phyloP scores from a whole-genome alignment of 2,113 vertebrate genomes.

The Poecile atricapillus region DNA sequence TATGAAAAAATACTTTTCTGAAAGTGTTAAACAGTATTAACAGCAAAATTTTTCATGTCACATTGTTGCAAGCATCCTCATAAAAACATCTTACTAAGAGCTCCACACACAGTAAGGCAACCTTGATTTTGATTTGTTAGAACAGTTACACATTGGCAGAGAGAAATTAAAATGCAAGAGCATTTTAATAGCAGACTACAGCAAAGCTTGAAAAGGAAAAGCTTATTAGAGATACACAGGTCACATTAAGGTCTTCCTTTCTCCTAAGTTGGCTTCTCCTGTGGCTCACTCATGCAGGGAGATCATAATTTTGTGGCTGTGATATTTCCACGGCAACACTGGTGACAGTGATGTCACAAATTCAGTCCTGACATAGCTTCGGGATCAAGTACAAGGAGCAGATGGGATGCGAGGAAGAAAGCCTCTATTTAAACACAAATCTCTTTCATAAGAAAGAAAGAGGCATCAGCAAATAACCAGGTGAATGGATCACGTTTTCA shows the following conservation, averaged over 20 bases:
- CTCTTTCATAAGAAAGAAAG: conserved; percentile 67
- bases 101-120: background rate
- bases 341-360: conserved; percentile 61
- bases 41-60: background rate
- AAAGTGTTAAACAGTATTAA: background rate
- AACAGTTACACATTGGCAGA: background rate
- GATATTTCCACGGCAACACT: conserved; percentile 61
- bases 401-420: conserved; percentile 68
- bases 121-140: background rate
- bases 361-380: conserved; percentile 50
- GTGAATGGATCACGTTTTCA: conserved; percentile 61
- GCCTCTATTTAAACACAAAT: conserved; percentile 67
- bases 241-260: conserved; percentile 20
- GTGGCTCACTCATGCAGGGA: conserved; percentile 48
- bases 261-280: background rate
- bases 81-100: background rate
- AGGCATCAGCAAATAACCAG: conserved; percentile 51
- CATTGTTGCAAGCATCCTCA: background rate
- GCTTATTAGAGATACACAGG: background rate
- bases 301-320: conserved; percentile 44
- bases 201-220: conserved; percentile 2
- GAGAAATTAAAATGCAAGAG: background rate
- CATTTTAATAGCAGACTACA: background rate
- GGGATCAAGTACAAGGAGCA: conserved; percentile 58
- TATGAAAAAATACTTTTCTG: background rate